Evolutionary conservation across 2,888 invertebrate species (phyloP).

Genomic region (Drosophila kanekoi): DNA sequence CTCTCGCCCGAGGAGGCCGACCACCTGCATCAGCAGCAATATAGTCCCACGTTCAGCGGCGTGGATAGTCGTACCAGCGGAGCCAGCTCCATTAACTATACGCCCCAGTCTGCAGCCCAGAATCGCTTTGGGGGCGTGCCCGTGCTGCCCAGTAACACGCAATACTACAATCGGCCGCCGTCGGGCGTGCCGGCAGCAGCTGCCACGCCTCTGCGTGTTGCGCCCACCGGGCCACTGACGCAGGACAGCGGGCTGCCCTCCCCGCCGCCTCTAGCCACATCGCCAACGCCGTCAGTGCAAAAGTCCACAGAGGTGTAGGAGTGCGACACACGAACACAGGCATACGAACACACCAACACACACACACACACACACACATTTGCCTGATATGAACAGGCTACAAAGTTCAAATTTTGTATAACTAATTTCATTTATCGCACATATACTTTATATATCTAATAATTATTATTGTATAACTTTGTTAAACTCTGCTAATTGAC

Average conservation of each 20-base stretch:
- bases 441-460: conserved; percentile 31
- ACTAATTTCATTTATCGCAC: conserved; percentile 51
- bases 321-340: conserved; percentile 10
- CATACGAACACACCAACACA: conserved; percentile 5
- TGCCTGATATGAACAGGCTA: conserved; percentile 61
- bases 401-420: conserved; percentile 77
- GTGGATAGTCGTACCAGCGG: conserved; percentile 83
- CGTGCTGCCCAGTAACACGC: conserved; percentile 82
- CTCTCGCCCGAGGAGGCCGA: conserved; percentile 79
- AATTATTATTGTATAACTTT: conserved; percentile 37
- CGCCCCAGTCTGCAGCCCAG: conserved; percentile 73
- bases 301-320: conserved; percentile 85
- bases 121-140: conserved; percentile 84
- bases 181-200: conserved; percentile 62
- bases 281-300: conserved; percentile 83
- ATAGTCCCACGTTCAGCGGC: conserved; percentile 85
- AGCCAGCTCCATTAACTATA: conserved; percentile 81
- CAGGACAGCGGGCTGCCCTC: conserved; percentile 84
- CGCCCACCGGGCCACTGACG: conserved; percentile 69
- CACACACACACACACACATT: conserved; percentile 16
- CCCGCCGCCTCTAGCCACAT: conserved; percentile 79
- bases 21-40: conserved; percentile 74
- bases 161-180: conserved; percentile 80
- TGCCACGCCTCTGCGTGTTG: conserved; percentile 60
- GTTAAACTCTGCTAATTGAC: conserved; percentile 35